Base-by-base conservation (phyloP, 2,888 invertebrate species). In the Carterocephalus palaemon region DNA sequence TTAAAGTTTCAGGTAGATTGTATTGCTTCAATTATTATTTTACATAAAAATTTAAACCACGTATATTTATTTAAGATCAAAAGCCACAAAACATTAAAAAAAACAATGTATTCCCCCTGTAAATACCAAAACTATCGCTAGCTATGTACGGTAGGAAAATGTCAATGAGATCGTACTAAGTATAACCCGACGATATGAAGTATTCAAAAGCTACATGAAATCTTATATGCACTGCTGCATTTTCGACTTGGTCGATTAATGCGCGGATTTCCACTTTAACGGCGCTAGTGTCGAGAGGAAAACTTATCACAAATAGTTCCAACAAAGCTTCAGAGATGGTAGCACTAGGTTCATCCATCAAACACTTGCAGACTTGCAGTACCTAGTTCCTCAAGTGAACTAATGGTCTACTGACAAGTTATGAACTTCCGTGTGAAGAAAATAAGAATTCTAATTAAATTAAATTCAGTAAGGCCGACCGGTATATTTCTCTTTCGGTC, bases 81-180 rank as follows among this genome's bases (percentile, higher is more conserved):
- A 49, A 60, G 57, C 47, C 70, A 75, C 71, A 69, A 70, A 68
- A 73, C 60, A 61, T 59, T 53, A 57, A 57, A 59, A 55, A 54
- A 49, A 54, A 50, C 46, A 49, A 61, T 61, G 59, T 64, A 59
- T 65, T 50, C 59, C 53, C 56, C 59, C 47, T 16, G 28, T 28
- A 34, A 26, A 26, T 34, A 34, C 19, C 15, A 29, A 36, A 12
- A 29, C 1, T 15, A 15, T 22, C 34, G 28, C 36, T 36, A 42
- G 13, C 9, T 20, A 20, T 26, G 12, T 22, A 22, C 29, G 13
- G n/a, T n/a, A n/a, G 41, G 53, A 63, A 67, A 70, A 71, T 63
- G 67, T 67, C 72, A 75, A 70, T 74, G 65, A 52, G 57, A 64
- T 64, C 58, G 63, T 60, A 64, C 57, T 56, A 62, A 53, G 49